phyloP scores from a whole-genome alignment of 2,113 vertebrate genomes.

The Procavia capensis region DNA sequence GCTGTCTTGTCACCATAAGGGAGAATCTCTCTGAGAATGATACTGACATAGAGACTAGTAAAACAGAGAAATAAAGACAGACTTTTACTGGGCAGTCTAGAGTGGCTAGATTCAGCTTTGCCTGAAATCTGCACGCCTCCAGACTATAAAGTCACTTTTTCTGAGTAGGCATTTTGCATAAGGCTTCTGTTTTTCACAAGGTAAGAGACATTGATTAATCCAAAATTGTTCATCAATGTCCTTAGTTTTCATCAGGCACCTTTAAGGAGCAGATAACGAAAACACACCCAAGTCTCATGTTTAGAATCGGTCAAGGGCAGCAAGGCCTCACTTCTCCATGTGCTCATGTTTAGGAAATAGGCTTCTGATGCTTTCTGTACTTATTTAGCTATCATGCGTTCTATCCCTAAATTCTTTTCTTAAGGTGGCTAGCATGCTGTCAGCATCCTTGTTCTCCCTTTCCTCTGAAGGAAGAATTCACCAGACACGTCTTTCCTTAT shows the following conservation, averaged over 20 bases:
- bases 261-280: slow-evolving; percentile 1
- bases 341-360: not conserved
- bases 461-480: not conserved
- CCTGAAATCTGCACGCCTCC: not conserved
- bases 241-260: slow-evolving; percentile 13
- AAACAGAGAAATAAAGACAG: not conserved
- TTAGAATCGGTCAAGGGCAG: not conserved
- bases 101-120: not conserved
- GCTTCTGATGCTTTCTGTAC: not conserved
- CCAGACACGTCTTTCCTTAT: not conserved
- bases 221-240: not conserved
- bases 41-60: not conserved
- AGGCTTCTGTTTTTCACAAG: not conserved
- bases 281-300: not conserved
- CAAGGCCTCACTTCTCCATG: not conserved
- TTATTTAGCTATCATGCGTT: not conserved
- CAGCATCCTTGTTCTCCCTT: slow-evolving; percentile 8
- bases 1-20: not conserved
- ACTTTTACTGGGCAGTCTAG: not conserved
- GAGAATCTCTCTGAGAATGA: not conserved
- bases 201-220: not conserved
- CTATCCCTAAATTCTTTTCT: not conserved
- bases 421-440: not conserved
- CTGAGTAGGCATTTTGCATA: not conserved
- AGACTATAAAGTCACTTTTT: not conserved